Percentiles rank a stretch among this genome's conserved stretches.
phyloP scores from a whole-genome alignment of 2,797 vertebrate species.

The Pseudochirops cupreus region DNA sequence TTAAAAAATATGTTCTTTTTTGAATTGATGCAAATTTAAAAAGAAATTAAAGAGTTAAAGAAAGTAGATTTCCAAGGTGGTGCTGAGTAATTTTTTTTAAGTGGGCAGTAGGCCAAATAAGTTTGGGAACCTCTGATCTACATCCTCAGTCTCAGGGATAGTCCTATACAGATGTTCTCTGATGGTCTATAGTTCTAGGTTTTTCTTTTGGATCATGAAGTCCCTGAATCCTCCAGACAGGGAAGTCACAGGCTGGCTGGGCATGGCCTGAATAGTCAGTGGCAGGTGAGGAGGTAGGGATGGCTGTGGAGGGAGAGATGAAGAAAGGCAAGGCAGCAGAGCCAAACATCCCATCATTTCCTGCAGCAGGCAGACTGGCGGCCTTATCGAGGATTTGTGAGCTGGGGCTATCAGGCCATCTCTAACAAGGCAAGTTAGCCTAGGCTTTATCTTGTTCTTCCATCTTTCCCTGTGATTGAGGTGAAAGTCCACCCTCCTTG shows the following conservation, averaged over 20 bases:
- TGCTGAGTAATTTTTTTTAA: too few species aligned
- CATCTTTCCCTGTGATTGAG: constrained; percentile 37
- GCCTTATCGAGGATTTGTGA: constrained; percentile 65
- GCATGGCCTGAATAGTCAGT: background rate
- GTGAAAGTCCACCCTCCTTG: background rate
- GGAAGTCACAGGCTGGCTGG: background rate
- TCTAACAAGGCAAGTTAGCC: constrained; percentile 15
- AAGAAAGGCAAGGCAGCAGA: background rate
- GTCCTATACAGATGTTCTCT: background rate
- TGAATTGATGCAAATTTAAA: too few species aligned
- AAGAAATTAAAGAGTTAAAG: too few species aligned
- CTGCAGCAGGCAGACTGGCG: constrained; percentile 42
- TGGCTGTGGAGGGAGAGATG: background rate
- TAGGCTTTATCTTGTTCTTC: constrained; percentile 7
- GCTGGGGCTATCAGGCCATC: constrained; percentile 52
- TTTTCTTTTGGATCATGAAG: background rate
- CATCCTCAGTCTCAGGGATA: background rate
- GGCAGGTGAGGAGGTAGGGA: background rate
- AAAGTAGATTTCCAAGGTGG: too few species aligned
- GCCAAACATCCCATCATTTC: constrained; percentile 51
- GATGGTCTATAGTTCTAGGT: background rate
- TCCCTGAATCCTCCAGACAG: background rate
- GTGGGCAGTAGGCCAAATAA: too few species aligned
- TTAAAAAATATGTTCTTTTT: too few species aligned
- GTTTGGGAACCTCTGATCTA: too few species aligned